Evolutionary conservation across 1,140 invertebrate species (phyloP), one percentile per base, ranked within the genome.

Genomic region (Drosophila nigromelanica): DNA sequence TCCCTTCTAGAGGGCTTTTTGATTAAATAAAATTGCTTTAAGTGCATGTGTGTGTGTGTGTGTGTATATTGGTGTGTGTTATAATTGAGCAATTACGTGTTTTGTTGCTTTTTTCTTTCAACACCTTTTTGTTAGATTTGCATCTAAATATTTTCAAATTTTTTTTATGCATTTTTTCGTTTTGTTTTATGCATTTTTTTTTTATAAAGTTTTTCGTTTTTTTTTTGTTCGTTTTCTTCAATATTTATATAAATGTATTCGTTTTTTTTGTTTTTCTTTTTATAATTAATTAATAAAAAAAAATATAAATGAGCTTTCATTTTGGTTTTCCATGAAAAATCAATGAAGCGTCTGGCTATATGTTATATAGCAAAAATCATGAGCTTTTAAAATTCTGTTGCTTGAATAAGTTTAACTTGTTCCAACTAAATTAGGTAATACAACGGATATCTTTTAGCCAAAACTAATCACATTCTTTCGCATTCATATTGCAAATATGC

Each of bases 301-400:
- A 62, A 62, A 51, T 63, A 58, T 56, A 69, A 45, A 54, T 47
- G 45, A 63, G 82, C 82, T 67, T 87, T 68, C 69, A 77, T 73
- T 47, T 83, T 77, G 83, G 66, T 89, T 87, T 87, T 87, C 61
- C 61, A 73, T 68, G 72, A 83, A 87, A 87, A 87, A 80, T 73
- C 76, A 87, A 89, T 89, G 82, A 87, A 87, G 82, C 82, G 71
- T 54, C 66, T 51, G 60, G 63, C 74, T 81, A 73, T 63, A 42
- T 37, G 15, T 3, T 24, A 35, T 50, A 37, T 62, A 66, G 69
- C 62, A 67, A 71, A 76, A 73, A 74, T 61, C 43, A 59, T 71
- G 62, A 68, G 73, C 72, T 68, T 58, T 78, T 63, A 30, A 27
- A 18, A 42, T 51, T 64, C 33, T 67, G 35, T 48, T 70, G 51